A percentile compares a stretch with the other conserved stretches of the same genome.
Evolutionary conservation across 2,888 invertebrate species (phyloP).

Genomic region (Chaetogeoica ovagalla): DNA sequence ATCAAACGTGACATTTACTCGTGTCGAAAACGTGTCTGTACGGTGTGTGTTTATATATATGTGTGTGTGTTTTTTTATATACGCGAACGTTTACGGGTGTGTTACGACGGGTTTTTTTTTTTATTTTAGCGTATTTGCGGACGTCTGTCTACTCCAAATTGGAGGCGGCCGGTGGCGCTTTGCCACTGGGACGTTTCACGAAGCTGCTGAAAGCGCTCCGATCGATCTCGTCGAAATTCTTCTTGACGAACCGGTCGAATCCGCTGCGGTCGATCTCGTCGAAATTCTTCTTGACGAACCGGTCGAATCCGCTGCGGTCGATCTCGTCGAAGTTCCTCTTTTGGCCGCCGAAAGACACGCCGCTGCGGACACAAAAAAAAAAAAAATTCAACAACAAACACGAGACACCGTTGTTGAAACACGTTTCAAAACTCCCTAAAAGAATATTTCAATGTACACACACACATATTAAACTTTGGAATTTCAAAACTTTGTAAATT

Average conservation of each 20-base stretch:
- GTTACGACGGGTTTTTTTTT: not conserved
- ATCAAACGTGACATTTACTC: too few relatives aligned
- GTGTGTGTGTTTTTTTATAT: not conserved
- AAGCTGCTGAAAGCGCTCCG: slow-evolving; percentile 61
- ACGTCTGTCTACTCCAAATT: slow-evolving; percentile 12
- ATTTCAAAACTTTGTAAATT: too few relatives aligned
- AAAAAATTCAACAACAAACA: too few relatives aligned
- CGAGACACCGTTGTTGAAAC: too few relatives aligned
- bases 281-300: slow-evolving; percentile 63
- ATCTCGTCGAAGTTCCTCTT: slow-evolving; percentile 63
- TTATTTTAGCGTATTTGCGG: too few relatives aligned
- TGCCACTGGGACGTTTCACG: slow-evolving; percentile 59
- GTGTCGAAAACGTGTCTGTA: too few relatives aligned
- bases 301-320: slow-evolving; percentile 62
- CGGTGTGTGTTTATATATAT: not conserved
- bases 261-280: slow-evolving; percentile 63
- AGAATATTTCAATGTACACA: too few relatives aligned
- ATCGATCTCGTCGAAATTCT: slow-evolving; percentile 62
- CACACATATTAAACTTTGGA: too few relatives aligned
- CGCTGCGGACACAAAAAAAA: slow-evolving; percentile 5
- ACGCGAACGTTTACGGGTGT: not conserved
- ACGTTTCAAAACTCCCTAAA: too few relatives aligned
- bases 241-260: slow-evolving; percentile 66
- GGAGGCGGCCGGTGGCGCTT: slow-evolving; percentile 49
- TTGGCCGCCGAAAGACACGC: slow-evolving; percentile 60